Evolutionary conservation across 2,888 invertebrate genomes (phyloP).

Genomic region (Asteroscopus sphinx): DNA sequence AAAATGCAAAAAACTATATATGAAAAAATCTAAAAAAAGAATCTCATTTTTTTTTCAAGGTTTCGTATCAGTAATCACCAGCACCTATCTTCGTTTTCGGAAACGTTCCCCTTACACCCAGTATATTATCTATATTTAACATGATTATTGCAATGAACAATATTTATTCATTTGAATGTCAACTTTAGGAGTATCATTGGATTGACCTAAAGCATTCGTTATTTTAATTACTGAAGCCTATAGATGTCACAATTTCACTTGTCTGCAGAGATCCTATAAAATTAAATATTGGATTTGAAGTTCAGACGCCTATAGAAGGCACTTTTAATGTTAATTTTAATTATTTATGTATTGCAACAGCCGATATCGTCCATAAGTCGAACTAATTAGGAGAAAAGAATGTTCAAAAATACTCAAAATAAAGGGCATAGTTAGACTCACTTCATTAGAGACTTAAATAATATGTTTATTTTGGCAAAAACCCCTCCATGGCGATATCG

Average conservation of each 20-base stretch:
- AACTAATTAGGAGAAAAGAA: background rate
- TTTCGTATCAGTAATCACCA: too few species aligned
- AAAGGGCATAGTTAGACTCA: background rate
- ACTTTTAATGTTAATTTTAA: constrained; percentile 13
- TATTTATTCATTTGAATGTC: constrained; percentile 6
- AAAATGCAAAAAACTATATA: too few species aligned
- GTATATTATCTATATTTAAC: too few species aligned
- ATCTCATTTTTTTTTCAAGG: too few species aligned
- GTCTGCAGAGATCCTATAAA: too few species aligned
- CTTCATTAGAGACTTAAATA: too few species aligned
- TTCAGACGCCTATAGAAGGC: constrained; percentile 3
- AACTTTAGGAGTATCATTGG: constrained; percentile 2
- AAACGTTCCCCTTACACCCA: too few species aligned
- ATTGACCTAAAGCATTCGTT: constrained; percentile 28
- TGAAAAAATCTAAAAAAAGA: too few species aligned
- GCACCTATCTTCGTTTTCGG: too few species aligned
- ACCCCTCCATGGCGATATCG: constrained; percentile 18
- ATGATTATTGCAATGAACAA: too few species aligned
- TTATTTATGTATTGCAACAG: constrained; percentile 14
- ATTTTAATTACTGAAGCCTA: background rate
- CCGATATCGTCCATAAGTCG: constrained; percentile 1
- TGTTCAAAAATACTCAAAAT: background rate
- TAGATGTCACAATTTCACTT: background rate
- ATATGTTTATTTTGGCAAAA: too few species aligned
- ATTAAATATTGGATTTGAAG: constrained; percentile 5